Evolutionary conservation across 2,797 vertebrate species (phyloP), one percentile per base, ranked within the genome.

Genomic region (Sebastes cheni): DNA sequence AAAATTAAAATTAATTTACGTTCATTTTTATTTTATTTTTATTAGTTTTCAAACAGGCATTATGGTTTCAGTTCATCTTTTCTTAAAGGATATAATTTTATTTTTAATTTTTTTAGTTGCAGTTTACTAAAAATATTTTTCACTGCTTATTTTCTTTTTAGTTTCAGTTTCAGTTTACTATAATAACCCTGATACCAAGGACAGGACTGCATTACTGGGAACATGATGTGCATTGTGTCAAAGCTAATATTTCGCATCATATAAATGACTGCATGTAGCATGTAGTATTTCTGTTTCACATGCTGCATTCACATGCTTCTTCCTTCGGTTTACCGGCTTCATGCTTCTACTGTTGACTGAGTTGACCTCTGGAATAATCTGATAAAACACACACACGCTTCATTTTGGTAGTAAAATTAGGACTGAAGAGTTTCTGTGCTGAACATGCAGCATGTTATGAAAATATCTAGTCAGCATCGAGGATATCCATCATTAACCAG

Each of bases 301-400:
- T 87, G 87, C 85, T 80, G 58, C 32, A 75, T 72, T 62, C 69
- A 82, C 79, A 54, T 78, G 77, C 81, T 10, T 73, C 29, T 34
- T 61, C 22, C 55, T 42, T 71, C n/a, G 54, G 36, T 34, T 56
- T 6, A 46, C 27, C 8, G 32, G 22, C 32, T 9, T 82, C 72
- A 82, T 75, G 74, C 78, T 50, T 81, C 65, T 36, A 30, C 2
- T 20, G 9, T 8, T 11, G 11, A 73, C 36, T 68, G 9, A 39
- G 62, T 42, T 27, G 2, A 39, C 9, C 4, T 22, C 10, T 23
- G 30, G 1, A 79, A 81, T 12, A 58, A 73, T 55, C 8, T 9
- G 5, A 29, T 22, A 18, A 62, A 55, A 75, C 32, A 60, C 2
- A 29, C 5, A 29, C 5, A 54, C 12, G 65, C 20, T 75, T 25